Evolutionary conservation across 2,797 vertebrate genomes (phyloP), one percentile per base, ranked within the genome.

Genomic region (Peromyscus melanophrys): DNA sequence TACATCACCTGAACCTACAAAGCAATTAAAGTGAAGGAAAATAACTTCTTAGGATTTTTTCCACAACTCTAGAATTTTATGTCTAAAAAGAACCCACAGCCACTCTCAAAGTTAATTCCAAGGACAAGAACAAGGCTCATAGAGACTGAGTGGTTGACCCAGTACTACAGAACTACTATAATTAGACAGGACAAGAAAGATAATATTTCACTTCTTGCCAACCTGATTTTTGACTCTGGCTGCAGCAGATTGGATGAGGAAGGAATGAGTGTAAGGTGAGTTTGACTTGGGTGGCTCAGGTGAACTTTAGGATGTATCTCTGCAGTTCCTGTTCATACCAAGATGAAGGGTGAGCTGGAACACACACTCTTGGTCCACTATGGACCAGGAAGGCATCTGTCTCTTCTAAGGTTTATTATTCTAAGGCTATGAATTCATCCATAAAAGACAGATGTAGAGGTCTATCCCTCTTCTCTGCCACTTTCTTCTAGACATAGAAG

Each of bases 31-130:
- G 7, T 90, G 31, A 83, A 69, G 34, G 69, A 95, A 95, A 86
- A 89, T 73, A 93, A 87, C 73, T 40, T 93, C 43, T 88, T 80
- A 78, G 63, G 46, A 61, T 75, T 89, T 57, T n/a, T 11, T 57
- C 71, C 40, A 90, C 21, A 84, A 82, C 40, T 63, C 49, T 75
- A 82, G 61, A 55, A 77, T 92, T 93, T 83, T 83, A 82, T 85
- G 8, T 86, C 37, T 81, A 57, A 23, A 91, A 57, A 63, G 40
- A 67, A 92, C 83, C 17, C 17, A 73, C 65, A 92, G 17, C 71
- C 71, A 61, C 89, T 81, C n/a, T 86, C 57, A 90, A 93, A 75
- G 37, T 40, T 17, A 86, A 77, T 14, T 63, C n/a, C 25, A 61
- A 10, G 29, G 16, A 80, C 77, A 87, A 67, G 95, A 95, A 69